Conservation (phyloP, 2,113 vertebrate species). For the Terrapene triunguis region DNA sequence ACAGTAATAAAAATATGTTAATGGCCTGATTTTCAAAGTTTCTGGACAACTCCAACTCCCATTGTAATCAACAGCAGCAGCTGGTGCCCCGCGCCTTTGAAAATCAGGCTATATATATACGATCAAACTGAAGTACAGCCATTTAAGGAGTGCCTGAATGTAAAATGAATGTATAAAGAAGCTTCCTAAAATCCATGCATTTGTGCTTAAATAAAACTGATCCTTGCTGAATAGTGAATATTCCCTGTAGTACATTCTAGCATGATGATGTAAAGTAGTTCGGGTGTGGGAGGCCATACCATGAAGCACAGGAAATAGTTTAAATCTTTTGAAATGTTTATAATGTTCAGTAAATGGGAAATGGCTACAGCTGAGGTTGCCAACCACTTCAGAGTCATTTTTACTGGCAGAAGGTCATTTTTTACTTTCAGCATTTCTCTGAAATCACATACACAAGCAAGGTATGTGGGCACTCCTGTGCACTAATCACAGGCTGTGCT, state of each 20-base stretch:
- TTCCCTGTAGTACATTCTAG: slow-evolving; percentile 80
- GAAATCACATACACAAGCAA: slow-evolving; percentile 35
- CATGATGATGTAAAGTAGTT: slow-evolving; percentile 82
- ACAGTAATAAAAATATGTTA: neutral
- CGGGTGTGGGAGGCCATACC: slow-evolving; percentile 81
- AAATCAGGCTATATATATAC: neutral
- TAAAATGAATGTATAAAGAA: slow-evolving; percentile 17
- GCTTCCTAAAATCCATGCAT: slow-evolving; percentile 26
- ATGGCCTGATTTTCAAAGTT: neutral
- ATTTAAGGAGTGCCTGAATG: slow-evolving; percentile 9
- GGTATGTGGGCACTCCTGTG: neutral
- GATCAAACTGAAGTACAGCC: neutral
- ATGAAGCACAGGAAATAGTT: slow-evolving; percentile 84
- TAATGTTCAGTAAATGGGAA: slow-evolving; percentile 82
- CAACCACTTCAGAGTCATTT: slow-evolving; percentile 74
- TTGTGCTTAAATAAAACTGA: slow-evolving; percentile 71
- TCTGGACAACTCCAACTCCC: neutral
- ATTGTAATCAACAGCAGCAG: neutral
- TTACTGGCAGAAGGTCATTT: slow-evolving; percentile 68
- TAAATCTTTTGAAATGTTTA: slow-evolving; percentile 82
- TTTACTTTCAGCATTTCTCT: slow-evolving; percentile 51
- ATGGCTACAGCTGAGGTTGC: slow-evolving; percentile 69
- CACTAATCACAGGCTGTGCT: neutral
- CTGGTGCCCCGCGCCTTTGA: neutral
- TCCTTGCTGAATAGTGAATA: slow-evolving; percentile 72